phyloP scores from a whole-genome alignment of 2,888 invertebrate species.

The Cacoxenus indagator region DNA sequence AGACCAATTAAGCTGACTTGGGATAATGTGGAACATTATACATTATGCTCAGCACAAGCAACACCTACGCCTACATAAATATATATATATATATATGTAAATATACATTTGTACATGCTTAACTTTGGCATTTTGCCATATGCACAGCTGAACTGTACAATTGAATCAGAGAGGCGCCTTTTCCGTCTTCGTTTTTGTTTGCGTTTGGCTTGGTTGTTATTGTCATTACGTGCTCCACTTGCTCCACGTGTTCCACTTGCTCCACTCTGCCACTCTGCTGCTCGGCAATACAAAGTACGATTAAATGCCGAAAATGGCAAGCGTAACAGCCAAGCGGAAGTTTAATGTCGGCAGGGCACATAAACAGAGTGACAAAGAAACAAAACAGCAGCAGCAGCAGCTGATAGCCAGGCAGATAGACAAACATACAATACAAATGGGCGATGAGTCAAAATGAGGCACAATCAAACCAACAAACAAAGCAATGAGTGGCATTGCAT shows the following conservation, averaged over 20 bases:
- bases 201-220: conserved; percentile 39
- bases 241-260: too few species aligned
- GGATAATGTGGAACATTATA: conserved; percentile 2
- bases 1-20: conserved; percentile 50
- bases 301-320: neutral
- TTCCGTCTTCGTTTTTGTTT: too few species aligned
- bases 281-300: neutral
- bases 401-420: neutral
- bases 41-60: neutral
- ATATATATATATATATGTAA: neutral
- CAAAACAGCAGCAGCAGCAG: neutral
- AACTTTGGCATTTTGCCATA: neutral
- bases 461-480: neutral
- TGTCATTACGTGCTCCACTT: conserved; percentile 38
- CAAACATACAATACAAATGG: neutral
- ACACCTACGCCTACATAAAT: neutral
- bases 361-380: neutral
- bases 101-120: neutral
- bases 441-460: neutral
- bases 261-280: too few species aligned
- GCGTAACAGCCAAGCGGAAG: conserved; percentile 48
- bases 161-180: conserved; percentile 19
- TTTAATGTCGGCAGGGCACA: neutral
- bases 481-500: neutral
- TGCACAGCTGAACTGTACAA: neutral